Percentiles rank a stretch among this genome's conserved stretches.
Conservation (phyloP, 1,140 invertebrate genomes). For the Helicoverpa zea region DNA sequence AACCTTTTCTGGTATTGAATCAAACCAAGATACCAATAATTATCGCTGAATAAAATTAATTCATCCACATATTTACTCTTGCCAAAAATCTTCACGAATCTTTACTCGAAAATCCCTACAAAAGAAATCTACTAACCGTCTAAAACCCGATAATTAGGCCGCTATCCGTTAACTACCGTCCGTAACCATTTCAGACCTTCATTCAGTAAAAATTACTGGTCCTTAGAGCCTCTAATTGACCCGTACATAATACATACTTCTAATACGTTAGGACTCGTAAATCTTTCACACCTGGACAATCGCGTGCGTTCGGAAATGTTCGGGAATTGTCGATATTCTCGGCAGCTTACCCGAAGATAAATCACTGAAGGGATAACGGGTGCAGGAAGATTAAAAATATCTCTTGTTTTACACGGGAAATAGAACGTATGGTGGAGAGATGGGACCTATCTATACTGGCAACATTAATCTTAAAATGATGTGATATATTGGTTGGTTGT, state of each 20-base stretch:
- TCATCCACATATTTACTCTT: background rate
- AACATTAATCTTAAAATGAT: no score
- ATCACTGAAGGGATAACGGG: constrained; percentile 67
- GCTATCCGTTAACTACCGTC: constrained; percentile 3
- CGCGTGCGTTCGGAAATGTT: constrained; percentile 32
- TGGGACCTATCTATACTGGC: background rate
- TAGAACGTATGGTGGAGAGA: background rate
- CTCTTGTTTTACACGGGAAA: constrained; percentile 39
- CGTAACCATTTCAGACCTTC: background rate
- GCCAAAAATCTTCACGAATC: background rate
- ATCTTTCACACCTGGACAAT: constrained; percentile 69
- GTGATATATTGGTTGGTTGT: no score
- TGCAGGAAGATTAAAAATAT: constrained; percentile 44
- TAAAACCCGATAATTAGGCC: constrained; percentile 19
- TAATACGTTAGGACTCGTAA: constrained; percentile 61
- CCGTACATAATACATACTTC: constrained; percentile 46
- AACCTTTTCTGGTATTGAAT: no score
- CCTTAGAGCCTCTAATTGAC: constrained; percentile 42
- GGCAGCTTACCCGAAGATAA: constrained; percentile 67
- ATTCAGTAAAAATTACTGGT: constrained; percentile 28
- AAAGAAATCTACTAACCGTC: background rate
- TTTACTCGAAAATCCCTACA: background rate
- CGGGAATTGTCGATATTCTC: constrained; percentile 57
- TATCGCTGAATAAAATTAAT: no score
- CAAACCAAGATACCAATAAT: no score